Conservation (phyloP, 2,797 vertebrate genomes). For the Pteronotus mesoamericanus region DNA sequence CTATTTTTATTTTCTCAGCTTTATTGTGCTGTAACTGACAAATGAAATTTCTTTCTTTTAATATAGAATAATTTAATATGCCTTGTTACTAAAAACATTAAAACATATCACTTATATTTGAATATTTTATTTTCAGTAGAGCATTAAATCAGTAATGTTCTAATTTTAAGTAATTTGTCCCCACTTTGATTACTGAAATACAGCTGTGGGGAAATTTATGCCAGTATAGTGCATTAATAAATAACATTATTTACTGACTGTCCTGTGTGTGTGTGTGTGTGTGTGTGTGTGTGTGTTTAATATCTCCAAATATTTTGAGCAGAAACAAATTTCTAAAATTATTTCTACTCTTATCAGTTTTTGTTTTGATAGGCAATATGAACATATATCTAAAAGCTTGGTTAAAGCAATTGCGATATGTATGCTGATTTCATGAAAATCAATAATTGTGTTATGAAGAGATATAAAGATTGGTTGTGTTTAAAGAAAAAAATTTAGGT, state of each 20-base stretch:
- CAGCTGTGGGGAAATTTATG: not conserved
- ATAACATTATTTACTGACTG: not conserved
- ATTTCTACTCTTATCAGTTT: not conserved
- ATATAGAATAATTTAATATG: not conserved
- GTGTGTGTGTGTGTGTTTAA: not conserved
- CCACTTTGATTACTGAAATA: not conserved
- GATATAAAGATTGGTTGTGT: not conserved
- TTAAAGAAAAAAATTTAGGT: not conserved
- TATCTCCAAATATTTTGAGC: not conserved
- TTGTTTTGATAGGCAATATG: not conserved
- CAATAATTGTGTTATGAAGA: not conserved
- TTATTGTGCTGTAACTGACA: not conserved
- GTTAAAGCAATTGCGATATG: not conserved
- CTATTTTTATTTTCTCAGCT: not conserved
- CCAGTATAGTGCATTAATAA: not conserved
- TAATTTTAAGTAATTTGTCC: not conserved
- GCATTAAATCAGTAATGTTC: not conserved
- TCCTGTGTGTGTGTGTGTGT: not conserved
- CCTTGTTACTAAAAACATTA: not conserved
- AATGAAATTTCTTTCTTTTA: not conserved
- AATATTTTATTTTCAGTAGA: not conserved
- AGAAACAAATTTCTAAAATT: not conserved
- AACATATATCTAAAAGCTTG: not conserved
- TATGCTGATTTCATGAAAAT: not conserved
- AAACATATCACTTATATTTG: not conserved